Conservation (phyloP, 2,888 invertebrate species). For the Aphidius colemani region DNA sequence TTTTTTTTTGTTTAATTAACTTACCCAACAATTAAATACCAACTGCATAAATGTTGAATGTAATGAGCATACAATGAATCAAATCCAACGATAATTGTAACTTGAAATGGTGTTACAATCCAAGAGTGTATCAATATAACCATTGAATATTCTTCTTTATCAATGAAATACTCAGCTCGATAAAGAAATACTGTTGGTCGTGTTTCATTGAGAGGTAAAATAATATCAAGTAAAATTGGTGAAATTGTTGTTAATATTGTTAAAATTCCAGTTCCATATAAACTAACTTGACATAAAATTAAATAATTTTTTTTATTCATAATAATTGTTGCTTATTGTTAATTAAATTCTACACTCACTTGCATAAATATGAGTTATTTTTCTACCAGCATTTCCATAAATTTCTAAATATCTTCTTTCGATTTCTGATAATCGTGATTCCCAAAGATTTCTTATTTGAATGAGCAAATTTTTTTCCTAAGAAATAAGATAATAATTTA, state of each 20-base stretch:
- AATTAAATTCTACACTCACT: conserved; percentile 9
- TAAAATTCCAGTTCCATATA: conserved; percentile 16
- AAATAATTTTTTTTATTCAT: conserved; percentile 3
- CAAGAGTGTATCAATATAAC: conserved; percentile 24
- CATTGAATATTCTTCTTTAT: conserved; percentile 10
- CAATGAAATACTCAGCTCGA: conserved; percentile 26
- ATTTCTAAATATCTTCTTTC: conserved; percentile 8
- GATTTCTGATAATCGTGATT: neutral
- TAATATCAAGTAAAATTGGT: conserved; percentile 22
- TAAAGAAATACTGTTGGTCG: conserved; percentile 17
- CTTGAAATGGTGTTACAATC: conserved; percentile 16
- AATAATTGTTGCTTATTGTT: neutral
- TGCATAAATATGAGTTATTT: conserved; percentile 16
- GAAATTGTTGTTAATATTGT: conserved; percentile 17
- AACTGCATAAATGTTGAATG: conserved; percentile 23
- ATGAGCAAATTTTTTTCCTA: conserved; percentile 16
- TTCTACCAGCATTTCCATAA: conserved; percentile 1
- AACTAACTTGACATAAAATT: conserved; percentile 17
- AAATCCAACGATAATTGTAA: conserved; percentile 24
- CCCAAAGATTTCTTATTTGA: conserved; percentile 13
- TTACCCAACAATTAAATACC: conserved; percentile 25
- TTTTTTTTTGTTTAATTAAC: too few relatives aligned
- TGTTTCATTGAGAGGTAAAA: conserved; percentile 24
- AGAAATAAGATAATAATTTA: neutral
- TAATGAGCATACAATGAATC: conserved; percentile 20